A percentile compares a stretch with the other conserved stretches of the same genome.
phyloP scores from a whole-genome alignment of 2,888 invertebrate species.

The Steinernema scapterisci region DNA sequence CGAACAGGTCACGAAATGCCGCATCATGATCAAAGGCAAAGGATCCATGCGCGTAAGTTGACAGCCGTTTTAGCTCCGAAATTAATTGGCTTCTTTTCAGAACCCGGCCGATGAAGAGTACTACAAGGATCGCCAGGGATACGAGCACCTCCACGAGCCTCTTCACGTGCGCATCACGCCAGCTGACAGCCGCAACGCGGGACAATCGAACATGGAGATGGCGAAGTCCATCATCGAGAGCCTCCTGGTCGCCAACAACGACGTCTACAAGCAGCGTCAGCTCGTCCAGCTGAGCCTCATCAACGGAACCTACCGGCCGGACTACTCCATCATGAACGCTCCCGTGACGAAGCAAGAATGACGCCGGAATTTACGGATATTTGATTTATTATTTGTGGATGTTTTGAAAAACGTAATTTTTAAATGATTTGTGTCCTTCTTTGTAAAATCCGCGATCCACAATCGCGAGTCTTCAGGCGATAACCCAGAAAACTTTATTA shows the following conservation, averaged over 20 bases:
- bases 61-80: neutral
- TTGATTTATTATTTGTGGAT: no score
- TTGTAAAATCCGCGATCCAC: no score
- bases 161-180: neutral
- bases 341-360: no score
- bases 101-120: neutral
- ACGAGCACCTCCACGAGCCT: neutral
- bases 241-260: conserved; percentile 13
- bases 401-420: no score
- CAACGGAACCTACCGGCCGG: conserved; percentile 19
- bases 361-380: no score
- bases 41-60: conserved; percentile 18
- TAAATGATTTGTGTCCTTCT: no score
- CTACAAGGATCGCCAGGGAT: neutral
- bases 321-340: conserved; percentile 13
- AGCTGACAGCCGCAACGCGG: neutral
- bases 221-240: neutral
- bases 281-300: conserved; percentile 20
- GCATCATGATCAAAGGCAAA: conserved; percentile 2
- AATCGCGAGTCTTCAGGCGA: no score
- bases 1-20: conserved; percentile 20
- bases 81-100: neutral
- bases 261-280: conserved; percentile 30
- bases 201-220: neutral
- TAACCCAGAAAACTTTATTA: no score